Percentiles rank a stretch among this genome's conserved stretches.
These are phyloP conservation scores for Drosophila oshimai DNA, from an alignment of 1,140 invertebrate species.

Conservation along the genomic window DNA sequence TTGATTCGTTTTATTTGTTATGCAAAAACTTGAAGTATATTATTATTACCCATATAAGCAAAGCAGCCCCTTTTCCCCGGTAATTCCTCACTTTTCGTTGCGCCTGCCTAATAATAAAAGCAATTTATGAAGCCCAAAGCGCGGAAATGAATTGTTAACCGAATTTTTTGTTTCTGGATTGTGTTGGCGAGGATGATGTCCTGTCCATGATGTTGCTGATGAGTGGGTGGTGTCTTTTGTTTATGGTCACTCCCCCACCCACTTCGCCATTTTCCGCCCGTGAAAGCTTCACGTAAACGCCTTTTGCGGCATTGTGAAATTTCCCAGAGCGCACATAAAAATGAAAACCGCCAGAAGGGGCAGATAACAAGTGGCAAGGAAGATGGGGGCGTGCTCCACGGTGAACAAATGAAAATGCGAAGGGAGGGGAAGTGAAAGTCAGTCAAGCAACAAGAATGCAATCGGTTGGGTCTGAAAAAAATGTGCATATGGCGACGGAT, in stretches of 20 bases:
- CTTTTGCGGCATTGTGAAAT: conserved; percentile 69
- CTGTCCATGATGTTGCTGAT: conserved; percentile 48
- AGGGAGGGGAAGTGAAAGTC: conserved; percentile 4
- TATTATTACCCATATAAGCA: conserved; percentile 54
- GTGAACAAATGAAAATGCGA: not conserved
- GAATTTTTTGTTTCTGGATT: conserved; percentile 38
- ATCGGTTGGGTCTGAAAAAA: not conserved
- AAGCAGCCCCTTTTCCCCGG: not conserved
- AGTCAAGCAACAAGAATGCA: conserved; percentile 10
- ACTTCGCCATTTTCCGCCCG: not conserved
- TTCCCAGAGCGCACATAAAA: conserved; percentile 76
- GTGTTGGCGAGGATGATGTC: not conserved
- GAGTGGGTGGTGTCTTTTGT: conserved; percentile 66
- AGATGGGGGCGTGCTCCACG: not conserved
- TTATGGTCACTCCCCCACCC: conserved; percentile 52
- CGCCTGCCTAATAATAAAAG: conserved; percentile 76
- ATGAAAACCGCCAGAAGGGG: conserved; percentile 46
- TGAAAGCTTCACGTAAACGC: conserved; percentile 31
- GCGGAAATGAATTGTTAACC: conserved; percentile 80
- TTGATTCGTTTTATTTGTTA: conserved; percentile 72
- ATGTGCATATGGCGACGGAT: not conserved
- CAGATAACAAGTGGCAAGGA: conserved; percentile 31
- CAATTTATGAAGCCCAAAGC: conserved; percentile 79
- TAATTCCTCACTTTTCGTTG: conserved; percentile 31
- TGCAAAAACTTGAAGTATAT: conserved; percentile 78